Evolutionary conservation across 2,888 invertebrate species (phyloP).

Genomic region (Tenodera sinensis): DNA sequence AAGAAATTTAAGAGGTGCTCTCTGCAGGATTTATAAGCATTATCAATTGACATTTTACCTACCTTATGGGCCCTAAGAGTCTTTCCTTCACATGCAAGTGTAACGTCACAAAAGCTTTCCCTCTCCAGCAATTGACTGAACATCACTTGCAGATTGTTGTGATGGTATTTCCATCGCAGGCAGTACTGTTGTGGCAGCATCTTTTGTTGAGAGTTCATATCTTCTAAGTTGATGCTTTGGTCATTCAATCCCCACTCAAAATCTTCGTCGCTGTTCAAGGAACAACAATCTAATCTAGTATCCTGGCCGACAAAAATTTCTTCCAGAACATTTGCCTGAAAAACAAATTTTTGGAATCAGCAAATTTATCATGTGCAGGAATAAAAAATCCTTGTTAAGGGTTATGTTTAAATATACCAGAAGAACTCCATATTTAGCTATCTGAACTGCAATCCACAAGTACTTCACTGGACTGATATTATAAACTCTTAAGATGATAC

Average conservation of each 20-base stretch:
- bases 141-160: constrained; percentile 85
- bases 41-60: constrained; percentile 27
- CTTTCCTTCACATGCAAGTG: constrained; percentile 81
- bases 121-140: constrained; percentile 81
- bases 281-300: neutral
- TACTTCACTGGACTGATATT: too few species aligned
- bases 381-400: too few species aligned
- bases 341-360: neutral
- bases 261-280: neutral
- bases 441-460: too few species aligned
- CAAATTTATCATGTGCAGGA: too few species aligned
- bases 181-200: constrained; percentile 90
- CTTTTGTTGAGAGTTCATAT: constrained; percentile 36
- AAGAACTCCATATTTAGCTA: too few species aligned
- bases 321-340: constrained; percentile 13
- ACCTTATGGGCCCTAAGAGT: constrained; percentile 70
- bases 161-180: constrained; percentile 89
- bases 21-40: too few species aligned
- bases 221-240: neutral
- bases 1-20: too few species aligned
- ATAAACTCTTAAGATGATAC: too few species aligned
- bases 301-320: neutral
- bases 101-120: constrained; percentile 87
- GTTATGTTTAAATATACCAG: too few species aligned
- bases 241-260: neutral